These are phyloP conservation scores for Butorides virescens DNA, from an alignment of 2,113 vertebrate genomes.

Conservation along the genomic window DNA sequence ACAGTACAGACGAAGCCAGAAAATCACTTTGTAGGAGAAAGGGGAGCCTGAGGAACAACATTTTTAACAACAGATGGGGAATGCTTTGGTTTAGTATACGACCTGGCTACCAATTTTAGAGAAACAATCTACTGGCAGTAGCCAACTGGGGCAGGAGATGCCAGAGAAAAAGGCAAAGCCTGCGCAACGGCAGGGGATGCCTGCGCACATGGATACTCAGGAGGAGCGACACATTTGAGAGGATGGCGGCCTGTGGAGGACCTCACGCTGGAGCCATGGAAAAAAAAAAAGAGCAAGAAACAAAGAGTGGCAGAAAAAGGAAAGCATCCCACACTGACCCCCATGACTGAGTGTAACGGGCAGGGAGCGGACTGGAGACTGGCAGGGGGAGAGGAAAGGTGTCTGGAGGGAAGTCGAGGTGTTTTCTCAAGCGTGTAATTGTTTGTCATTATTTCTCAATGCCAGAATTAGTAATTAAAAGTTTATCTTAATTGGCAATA, in stretches of 20 bases:
- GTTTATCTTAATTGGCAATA: background rate
- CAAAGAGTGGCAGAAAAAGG: background rate
- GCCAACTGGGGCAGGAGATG: accelerated
- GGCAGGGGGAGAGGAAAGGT: background rate
- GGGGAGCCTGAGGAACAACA: background rate
- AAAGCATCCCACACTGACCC: background rate
- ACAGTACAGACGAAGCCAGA: background rate
- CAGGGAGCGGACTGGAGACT: background rate
- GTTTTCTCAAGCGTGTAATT: background rate
- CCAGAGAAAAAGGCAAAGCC: background rate
- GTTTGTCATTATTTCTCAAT: background rate
- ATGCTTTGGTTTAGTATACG: background rate
- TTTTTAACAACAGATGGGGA: background rate
- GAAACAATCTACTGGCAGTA: background rate
- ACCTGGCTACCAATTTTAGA: background rate
- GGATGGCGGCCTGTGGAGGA: background rate
- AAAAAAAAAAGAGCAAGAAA: background rate
- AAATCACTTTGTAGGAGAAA: background rate
- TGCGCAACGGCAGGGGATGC: accelerated
- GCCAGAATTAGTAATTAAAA: background rate
- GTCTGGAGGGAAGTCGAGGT: background rate
- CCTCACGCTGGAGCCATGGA: accelerated
- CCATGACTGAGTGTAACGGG: background rate
- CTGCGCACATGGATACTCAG: background rate
- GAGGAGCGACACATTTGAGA: background rate